Evolutionary conservation across 2,797 vertebrate genomes (phyloP).

Genomic region (Aselliscus stoliczkanus): DNA sequence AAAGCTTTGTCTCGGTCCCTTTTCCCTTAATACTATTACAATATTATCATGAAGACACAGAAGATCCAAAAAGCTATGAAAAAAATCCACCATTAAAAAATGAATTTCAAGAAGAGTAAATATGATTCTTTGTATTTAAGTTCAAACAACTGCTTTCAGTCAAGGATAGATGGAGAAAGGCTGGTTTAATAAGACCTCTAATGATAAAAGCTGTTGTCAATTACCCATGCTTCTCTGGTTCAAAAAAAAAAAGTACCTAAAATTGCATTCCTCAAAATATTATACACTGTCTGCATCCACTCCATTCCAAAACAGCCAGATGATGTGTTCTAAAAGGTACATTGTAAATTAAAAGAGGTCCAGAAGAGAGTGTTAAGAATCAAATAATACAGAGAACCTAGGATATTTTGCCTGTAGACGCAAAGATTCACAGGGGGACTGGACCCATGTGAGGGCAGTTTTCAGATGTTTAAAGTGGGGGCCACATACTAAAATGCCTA

Average conservation of each 20-base stretch:
- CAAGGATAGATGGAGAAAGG: slow-evolving; percentile 2
- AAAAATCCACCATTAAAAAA: not conserved
- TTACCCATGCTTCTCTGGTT: not conserved
- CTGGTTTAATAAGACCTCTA: not conserved
- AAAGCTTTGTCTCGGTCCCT: not conserved
- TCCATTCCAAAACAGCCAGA: not conserved
- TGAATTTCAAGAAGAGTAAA: not conserved
- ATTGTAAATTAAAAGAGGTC: not conserved
- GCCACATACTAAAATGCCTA: not conserved
- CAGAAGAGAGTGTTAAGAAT: not conserved
- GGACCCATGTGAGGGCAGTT: not conserved
- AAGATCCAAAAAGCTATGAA: not conserved
- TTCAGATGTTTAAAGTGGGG: not conserved
- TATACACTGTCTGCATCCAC: not conserved
- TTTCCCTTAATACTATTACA: not conserved
- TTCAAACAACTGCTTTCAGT: not conserved
- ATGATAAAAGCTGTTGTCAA: not conserved
- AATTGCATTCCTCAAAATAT: slow-evolving; percentile 1
- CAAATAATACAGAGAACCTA: not conserved
- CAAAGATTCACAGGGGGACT: not conserved
- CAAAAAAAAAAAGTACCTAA: not conserved
- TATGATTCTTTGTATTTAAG: not conserved
- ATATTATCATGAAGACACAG: not conserved
- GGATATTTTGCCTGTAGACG: not conserved
- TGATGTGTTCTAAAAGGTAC: not conserved